These are phyloP conservation scores for Carlito syrichta DNA, from an alignment of 2,113 vertebrate genomes.

Conservation along the genomic window DNA sequence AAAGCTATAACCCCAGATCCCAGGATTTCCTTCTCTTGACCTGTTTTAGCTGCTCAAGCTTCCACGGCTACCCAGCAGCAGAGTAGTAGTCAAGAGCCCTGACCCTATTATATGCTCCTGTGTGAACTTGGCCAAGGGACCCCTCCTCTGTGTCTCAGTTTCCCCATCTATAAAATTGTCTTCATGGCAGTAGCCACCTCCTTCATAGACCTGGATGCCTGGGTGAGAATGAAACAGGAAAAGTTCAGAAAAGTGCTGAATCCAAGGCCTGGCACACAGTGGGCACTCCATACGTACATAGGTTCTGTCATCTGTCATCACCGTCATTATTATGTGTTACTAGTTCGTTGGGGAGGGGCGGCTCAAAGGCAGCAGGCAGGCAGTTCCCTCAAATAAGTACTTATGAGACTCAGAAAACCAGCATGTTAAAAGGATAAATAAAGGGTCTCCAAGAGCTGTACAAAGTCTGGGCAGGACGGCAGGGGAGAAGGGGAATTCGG, in stretches of 20 bases:
- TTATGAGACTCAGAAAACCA: constrained; percentile 30
- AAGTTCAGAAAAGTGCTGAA: neutral
- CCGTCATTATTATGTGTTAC: rapidly evolving
- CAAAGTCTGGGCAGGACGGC: neutral
- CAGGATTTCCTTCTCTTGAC: neutral
- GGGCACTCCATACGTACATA: rapidly evolving
- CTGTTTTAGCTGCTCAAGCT: neutral
- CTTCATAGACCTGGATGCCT: neutral
- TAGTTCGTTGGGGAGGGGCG: neutral
- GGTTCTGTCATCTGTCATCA: neutral
- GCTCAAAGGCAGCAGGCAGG: neutral
- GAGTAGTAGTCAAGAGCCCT: neutral
- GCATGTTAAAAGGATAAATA: constrained; percentile 34
- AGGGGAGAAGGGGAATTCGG: constrained; percentile 66
- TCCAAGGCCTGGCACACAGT: neutral
- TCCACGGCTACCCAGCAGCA: neutral
- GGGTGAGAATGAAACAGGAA: neutral
- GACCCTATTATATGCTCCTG: neutral
- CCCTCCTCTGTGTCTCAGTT: neutral
- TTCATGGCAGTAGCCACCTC: rapidly evolving
- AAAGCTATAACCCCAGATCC: neutral
- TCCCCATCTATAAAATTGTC: neutral
- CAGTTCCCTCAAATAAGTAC: neutral
- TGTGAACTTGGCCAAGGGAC: neutral
- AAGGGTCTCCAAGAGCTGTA: neutral